Base-by-base conservation (phyloP, 64 coral and sea anemone genomes). In the Pachyseris speciosa region DNA sequence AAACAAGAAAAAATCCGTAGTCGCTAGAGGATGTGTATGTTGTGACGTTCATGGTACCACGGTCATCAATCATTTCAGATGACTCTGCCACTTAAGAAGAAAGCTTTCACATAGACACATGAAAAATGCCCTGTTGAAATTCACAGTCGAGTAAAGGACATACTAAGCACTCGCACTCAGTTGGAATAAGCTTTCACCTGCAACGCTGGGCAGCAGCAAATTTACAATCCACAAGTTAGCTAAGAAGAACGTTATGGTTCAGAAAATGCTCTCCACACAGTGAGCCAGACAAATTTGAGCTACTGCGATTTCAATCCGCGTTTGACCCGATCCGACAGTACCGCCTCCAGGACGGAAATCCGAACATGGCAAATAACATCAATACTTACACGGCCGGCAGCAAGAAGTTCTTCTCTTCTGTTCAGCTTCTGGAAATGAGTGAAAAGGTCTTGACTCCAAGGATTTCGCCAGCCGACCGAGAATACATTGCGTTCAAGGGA, bases 121-220 rank as follows among this genome's bases (percentile, higher is more conserved):
- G 77, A 81, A 81, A 81, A 81, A 81, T 81, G 55, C 28, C 77
- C 52, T 81, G 77, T 38, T 81, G 77, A 81, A 81, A 81, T 81
- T 81, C 55, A 10, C 0, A 34, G 30, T 81, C 11, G 28, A 38
- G 63, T 37, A 41, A 61, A 22, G 58, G 77, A 39, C 77, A 81
- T 81, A 30, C 52, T 81, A 38, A 81, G n/a, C 34, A 81, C 17
- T 61, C 20, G 19, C 51, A 16, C 9, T n/a, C 33, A 27, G 51
- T 61, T 22, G 33, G 51, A 81, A 61, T 20, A 41, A 37, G 33
- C 51, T 37, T 80, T 80, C 75, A 80, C 75, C 75, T 80, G 75
- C 48, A 40, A 19, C 12, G 53, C 33, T 13, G 20, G 55, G 22
- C 77, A 27, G 31, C 10, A 40, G 15, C 32, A 81, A 51, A 26